Evolutionary conservation across 2,888 invertebrate species (phyloP).

Genomic region (Hofmannophila pseudospretella): DNA sequence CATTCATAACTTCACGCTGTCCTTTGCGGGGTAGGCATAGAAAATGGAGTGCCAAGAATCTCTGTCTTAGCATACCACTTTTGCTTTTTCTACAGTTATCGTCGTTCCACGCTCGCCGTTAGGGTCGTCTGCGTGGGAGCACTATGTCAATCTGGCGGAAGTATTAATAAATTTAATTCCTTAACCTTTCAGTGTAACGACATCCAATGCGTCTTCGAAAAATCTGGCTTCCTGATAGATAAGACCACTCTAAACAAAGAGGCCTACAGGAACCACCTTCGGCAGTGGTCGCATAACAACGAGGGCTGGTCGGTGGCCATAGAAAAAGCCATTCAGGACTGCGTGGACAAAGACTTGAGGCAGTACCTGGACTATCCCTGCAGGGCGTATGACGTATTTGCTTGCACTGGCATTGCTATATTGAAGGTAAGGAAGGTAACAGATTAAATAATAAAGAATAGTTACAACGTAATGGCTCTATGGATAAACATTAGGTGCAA

Average conservation of each 20-base stretch:
- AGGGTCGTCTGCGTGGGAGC: too few species aligned
- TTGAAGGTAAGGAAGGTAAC: conserved; percentile 57
- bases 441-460: too few species aligned
- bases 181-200: conserved; percentile 61
- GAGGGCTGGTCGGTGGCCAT: conserved; percentile 45
- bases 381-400: conserved; percentile 63
- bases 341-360: conserved; percentile 54
- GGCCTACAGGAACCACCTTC: conserved; percentile 47
- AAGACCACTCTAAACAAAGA: conserved; percentile 53
- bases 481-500: too few species aligned
- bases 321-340: conserved; percentile 54
- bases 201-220: conserved; percentile 62
- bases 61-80: too few species aligned
- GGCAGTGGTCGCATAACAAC: conserved; percentile 42
- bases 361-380: conserved; percentile 58
- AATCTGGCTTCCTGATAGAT: conserved; percentile 57
- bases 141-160: too few species aligned
- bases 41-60: too few species aligned
- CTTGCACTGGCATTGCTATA: conserved; percentile 67
- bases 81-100: too few species aligned
- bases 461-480: too few species aligned
- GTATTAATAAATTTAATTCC: too few species aligned
- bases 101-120: too few species aligned
- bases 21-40: too few species aligned
- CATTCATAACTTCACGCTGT: too few species aligned